Percentiles rank a stretch among this genome's conserved stretches.
These are phyloP conservation scores for Gerris buenoi DNA, from an alignment of 1,140 invertebrate genomes.

Conservation along the genomic window DNA sequence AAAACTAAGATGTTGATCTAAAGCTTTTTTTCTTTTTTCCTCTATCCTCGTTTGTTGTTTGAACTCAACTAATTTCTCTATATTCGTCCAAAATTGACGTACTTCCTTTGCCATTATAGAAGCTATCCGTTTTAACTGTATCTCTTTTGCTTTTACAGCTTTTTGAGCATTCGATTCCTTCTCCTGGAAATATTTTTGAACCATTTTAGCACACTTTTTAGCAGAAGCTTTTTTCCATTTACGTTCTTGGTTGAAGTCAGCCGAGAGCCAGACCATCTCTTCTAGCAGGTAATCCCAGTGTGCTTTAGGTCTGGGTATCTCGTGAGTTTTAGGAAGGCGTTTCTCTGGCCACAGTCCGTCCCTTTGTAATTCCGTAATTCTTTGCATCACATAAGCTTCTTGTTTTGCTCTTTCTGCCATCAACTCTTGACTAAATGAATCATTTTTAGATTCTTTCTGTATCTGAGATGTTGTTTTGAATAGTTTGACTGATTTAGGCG, in stretches of 20 bases:
- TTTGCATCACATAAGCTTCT: slow-evolving; percentile 85
- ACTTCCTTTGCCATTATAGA: slow-evolving; percentile 83
- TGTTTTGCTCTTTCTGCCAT: slow-evolving; percentile 80
- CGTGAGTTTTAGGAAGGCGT: slow-evolving; percentile 79
- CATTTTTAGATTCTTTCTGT: not conserved
- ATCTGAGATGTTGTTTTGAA: too few relatives aligned
- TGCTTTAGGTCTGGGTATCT: slow-evolving; percentile 75
- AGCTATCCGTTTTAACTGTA: slow-evolving; percentile 72
- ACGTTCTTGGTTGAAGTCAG: slow-evolving; percentile 91
- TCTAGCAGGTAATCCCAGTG: slow-evolving; percentile 98
- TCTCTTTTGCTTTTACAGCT: slow-evolving; percentile 82
- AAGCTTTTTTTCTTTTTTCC: slow-evolving; percentile 84
- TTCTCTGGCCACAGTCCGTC: slow-evolving; percentile 88
- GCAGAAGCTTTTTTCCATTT: slow-evolving; percentile 95
- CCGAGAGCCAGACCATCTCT: slow-evolving; percentile 95
- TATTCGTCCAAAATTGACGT: slow-evolving; percentile 88
- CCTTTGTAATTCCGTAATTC: slow-evolving; percentile 70
- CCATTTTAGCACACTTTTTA: slow-evolving; percentile 81
- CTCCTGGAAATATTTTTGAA: slow-evolving; percentile 91
- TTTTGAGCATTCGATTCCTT: slow-evolving; percentile 74
- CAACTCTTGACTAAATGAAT: slow-evolving; percentile 44
- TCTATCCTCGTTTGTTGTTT: slow-evolving; percentile 84
- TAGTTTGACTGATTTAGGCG: too few relatives aligned
- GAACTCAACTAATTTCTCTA: slow-evolving; percentile 76
- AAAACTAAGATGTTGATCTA: slow-evolving; percentile 94